Evolutionary conservation across 2,113 vertebrate genomes (phyloP), one percentile per base, ranked within the genome.

Genomic region (Silurus asotus): DNA sequence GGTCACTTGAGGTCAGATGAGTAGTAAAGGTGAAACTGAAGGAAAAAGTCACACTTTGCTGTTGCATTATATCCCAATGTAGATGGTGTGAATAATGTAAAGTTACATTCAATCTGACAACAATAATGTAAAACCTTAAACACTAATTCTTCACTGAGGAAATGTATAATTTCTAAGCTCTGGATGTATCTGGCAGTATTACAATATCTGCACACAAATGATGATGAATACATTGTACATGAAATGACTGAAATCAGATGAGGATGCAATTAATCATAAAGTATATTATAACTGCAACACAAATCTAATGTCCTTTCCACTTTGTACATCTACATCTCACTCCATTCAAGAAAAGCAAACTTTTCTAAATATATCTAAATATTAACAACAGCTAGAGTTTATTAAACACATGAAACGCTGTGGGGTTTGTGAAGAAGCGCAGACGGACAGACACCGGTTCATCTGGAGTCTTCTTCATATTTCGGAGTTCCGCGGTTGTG

Each of bases 1-100:
- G 89, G 90, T 93, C 83, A 88, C 84, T 64, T 90, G 70, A 91
- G 90, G 87, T 92, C 89, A 78, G 83, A 83, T 56, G 59, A 79
- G 84, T 79, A 81, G n/a, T 65, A 59, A 84, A 62, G 56, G 76
- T 49, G 2, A 74, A 84, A 85, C 28, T 45, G 58, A 69, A 86
- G 81, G 58, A 37, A 37, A 1, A 80, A 69, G 86, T 15, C 75
- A 53, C 20, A 13, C 4, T 64, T 37, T 58, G 58, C 49, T 53
- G 84, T 65, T 88, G 87, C 53, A 25, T 25, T 19, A 55, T 79
- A 23, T 87, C 82, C 28, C n/a, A 59, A 74, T 61, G 55, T 28
- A 45, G 25, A 69, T 70, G n/a, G 11, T 58, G 67, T 53, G 28
- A 37, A 37, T 15, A 14, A 37, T 10, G 19, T 9, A 17, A 1